Base-by-base conservation (phyloP, 2,113 vertebrate genomes). In the Sciurus niger region DNA sequence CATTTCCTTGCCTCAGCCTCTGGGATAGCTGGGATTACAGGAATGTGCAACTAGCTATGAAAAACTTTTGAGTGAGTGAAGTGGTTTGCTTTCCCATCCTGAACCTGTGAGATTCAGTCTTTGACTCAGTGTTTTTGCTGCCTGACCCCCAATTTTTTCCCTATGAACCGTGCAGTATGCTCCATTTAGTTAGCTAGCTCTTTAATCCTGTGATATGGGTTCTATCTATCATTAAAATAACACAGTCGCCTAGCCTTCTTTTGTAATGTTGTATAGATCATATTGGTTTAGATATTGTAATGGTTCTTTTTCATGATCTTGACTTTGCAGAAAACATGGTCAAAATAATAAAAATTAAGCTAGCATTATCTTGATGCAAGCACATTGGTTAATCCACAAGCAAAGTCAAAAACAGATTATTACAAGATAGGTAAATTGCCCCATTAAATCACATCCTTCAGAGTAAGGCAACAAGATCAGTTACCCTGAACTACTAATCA, bases 321-420 rank as follows among this genome's bases (percentile, higher is more conserved):
- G 74, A 86, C 48, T 60, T 55, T 9, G 82, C 78, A 79, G n/a
- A 85, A 90, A 73, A 72, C 43, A 82, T 25, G 48, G 46, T 65
- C 84, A 87, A n/a, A 82, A 25, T 43, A 68, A 13, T 70, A 80
- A 74, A 78, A 55, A 68, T 68, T 79, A 89, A 92, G 79, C 9
- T 48, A 80, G 22, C 11, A 16, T 53, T 70, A 43, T 51, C 48
- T 90, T 63, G 7, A 76, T 84, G 58, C 17, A 55, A 94, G 51
- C 58, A 63, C 60, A 84, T 34, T 72, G 51, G 32, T 80, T 93
- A 76, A 80, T 72, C 40, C 78, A 70, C 20, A 55, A 37, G 48
- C 55, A 79, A 74, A 93, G 43, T 48, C 85, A 30, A 84, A 97
- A 48, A 34, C 12, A 58, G 82, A 30, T 20, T 58, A 17, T 93